Evolutionary conservation across 2,113 vertebrate genomes (phyloP).

Genomic region (Haemorhous mexicanus): DNA sequence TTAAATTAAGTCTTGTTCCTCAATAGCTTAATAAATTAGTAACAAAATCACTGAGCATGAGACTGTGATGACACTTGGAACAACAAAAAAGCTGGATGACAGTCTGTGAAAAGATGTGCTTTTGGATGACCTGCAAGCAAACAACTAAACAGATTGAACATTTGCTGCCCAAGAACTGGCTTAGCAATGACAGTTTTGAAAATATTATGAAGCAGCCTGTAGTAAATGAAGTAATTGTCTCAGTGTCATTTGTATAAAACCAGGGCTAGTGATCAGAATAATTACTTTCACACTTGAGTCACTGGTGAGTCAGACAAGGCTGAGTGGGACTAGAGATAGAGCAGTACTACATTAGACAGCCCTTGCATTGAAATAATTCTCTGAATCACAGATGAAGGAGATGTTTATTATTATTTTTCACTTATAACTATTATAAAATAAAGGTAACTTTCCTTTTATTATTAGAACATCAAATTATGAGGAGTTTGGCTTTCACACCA

Average conservation of each 20-base stretch:
- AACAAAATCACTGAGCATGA: neutral
- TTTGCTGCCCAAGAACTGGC: neutral
- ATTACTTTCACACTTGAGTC: neutral
- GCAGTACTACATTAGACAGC: neutral
- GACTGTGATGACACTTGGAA: neutral
- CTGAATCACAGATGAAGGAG: neutral
- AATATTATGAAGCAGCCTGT: neutral
- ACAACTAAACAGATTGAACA: neutral
- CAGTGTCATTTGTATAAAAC: neutral
- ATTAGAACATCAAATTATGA: neutral
- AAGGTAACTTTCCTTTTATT: neutral
- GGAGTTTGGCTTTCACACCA: neutral
- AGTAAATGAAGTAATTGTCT: neutral
- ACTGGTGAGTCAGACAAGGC: neutral
- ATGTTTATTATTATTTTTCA: neutral
- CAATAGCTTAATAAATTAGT: neutral
- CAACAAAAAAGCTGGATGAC: neutral
- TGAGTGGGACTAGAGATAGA: neutral
- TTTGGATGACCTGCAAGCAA: neutral
- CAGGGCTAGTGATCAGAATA: neutral
- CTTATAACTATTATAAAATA: neutral
- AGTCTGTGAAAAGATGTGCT: neutral
- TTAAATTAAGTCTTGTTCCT: neutral
- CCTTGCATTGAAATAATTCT: neutral
- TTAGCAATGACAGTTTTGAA: neutral